Base-by-base conservation (phyloP, 2,113 vertebrate genomes). In the Blennius ocellaris region DNA sequence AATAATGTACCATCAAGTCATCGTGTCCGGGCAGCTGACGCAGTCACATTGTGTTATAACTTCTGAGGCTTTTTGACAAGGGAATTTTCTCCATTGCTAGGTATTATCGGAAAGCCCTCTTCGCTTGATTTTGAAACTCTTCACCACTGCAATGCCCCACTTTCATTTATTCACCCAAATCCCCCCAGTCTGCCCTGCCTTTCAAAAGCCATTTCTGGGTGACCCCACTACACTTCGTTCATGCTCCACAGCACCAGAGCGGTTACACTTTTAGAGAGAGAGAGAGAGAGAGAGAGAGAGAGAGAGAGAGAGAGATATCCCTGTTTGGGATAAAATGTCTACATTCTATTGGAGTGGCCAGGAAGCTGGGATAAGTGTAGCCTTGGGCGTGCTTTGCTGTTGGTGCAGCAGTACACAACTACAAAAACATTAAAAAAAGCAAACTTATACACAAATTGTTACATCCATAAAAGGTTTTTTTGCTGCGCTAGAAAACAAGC, bases 281-380 rank as follows among this genome's bases (percentile, higher is more conserved):
- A 30, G 49, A 60, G 59, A 51, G 57, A 59, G 11, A 30, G 21
- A 30, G 21, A 30, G 21, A 59, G 7, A 11, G 37, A 30, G 49
- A 60, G 59, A 51, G 57, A 59, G 11, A 30, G 21, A 30, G 21
- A 30, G 21, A 59, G 7, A 11, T n/a, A 8, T 68, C 47, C 21
- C 38, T 64, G 55, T 78, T 76, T 54, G 39, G 69, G 53, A 76
- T 68, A 62, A 72, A 80, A 54, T 57, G 30, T 6, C 54, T 67
- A 49, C 54, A 58, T 81, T 41, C 44, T 69, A 52, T 67, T 48
- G 36, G 54, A 77, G 64, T 53, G 63, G 44, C 45, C 16, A 1
- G 38, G 80, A 79, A 76, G 53, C 67, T 66, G 48, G 65, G 70
- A 39, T 81, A 77, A 84, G 69, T 77, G 68, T 68, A 61, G 78